A percentile compares a stretch with the other conserved stretches of the same genome.
phyloP scores from a whole-genome alignment of 2,888 invertebrate genomes.

The Plebejus anna region DNA sequence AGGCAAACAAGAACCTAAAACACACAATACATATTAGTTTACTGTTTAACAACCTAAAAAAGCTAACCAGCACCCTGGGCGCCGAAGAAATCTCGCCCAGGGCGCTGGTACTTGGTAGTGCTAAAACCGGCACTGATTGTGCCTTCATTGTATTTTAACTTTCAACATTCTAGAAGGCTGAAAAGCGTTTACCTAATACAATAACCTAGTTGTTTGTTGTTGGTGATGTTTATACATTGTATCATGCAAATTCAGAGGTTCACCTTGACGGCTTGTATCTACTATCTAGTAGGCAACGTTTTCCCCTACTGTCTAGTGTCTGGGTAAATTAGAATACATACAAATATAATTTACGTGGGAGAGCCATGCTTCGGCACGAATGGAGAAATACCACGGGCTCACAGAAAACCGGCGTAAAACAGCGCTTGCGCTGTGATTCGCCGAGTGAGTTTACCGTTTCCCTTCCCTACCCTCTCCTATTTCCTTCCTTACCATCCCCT shows the following conservation, averaged over 20 bases:
- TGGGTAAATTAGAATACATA: not conserved
- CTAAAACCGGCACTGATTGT: not conserved
- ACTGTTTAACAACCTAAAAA: too few species aligned
- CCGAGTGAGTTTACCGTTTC: too few species aligned
- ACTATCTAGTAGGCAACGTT: not conserved
- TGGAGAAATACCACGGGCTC: too few species aligned
- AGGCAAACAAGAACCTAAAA: too few species aligned
- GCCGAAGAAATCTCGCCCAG: not conserved
- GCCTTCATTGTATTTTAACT: not conserved
- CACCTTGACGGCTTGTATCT: not conserved
- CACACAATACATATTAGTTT: too few species aligned
- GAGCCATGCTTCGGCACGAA: too few species aligned
- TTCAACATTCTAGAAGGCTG: not conserved
- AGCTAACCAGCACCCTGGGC: not conserved
- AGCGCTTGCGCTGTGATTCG: too few species aligned
- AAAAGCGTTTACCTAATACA: not conserved
- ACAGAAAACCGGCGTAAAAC: too few species aligned
- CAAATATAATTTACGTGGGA: not conserved
- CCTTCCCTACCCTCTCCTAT: too few species aligned
- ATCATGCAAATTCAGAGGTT: constrained; percentile 21
- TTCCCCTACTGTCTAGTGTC: not conserved
- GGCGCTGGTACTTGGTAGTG: not conserved
- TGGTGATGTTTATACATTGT: not conserved
- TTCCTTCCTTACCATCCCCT: too few species aligned
- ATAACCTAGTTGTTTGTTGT: not conserved